These are phyloP conservation scores for Neotoxoptera formosana DNA, from an alignment of 1,140 invertebrate species.

Conservation along the genomic window DNA sequence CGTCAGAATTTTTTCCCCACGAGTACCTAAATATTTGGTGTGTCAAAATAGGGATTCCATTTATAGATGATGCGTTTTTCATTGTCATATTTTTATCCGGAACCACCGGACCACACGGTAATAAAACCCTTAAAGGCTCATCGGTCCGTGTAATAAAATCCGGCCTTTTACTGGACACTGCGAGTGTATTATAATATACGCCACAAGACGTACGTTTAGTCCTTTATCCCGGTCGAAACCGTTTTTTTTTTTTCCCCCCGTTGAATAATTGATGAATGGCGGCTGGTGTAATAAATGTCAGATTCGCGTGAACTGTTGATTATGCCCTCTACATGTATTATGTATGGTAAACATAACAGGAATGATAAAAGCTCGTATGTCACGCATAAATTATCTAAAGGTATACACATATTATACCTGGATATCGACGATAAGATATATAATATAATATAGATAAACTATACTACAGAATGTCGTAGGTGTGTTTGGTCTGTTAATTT, in stretches of 20 bases:
- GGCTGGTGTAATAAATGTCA: not conserved
- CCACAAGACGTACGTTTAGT: not conserved
- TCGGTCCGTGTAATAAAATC: conserved; percentile 39
- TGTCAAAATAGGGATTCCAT: not conserved
- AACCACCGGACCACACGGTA: not conserved
- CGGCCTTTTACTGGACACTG: not conserved
- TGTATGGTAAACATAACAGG: not conserved
- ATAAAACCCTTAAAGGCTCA: conserved; percentile 26
- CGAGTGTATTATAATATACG: not conserved
- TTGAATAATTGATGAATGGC: conserved; percentile 29
- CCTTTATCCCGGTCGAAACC: not conserved
- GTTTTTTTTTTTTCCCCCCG: not conserved
- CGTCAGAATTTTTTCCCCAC: not conserved
- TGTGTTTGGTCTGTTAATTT: not conserved
- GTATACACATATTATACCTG: not conserved
- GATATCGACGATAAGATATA: not conserved
- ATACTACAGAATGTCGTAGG: too few relatives aligned
- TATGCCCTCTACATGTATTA: not conserved
- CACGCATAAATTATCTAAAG: not conserved
- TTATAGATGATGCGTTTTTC: conserved; percentile 15
- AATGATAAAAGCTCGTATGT: not conserved
- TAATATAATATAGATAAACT: too few relatives aligned
- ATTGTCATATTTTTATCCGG: conserved; percentile 26
- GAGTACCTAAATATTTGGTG: not conserved
- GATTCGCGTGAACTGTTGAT: not conserved